Evolutionary conservation across 2,113 vertebrate genomes (phyloP).

Genomic region (Felis chaus): DNA sequence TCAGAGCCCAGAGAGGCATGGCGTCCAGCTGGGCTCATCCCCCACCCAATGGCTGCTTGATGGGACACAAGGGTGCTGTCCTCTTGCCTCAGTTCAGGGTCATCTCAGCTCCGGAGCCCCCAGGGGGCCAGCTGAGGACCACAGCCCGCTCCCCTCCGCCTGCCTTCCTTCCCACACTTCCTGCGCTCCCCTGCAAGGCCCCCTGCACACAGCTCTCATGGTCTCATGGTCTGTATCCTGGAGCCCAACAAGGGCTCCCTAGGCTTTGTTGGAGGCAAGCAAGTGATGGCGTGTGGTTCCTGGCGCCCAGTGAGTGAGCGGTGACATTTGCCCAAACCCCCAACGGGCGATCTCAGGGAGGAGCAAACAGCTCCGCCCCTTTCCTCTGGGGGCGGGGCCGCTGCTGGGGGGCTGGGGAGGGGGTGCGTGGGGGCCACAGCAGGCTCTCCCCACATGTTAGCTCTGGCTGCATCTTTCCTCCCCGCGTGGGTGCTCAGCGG

Average conservation of each 20-base stretch:
- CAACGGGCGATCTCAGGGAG: fast-evolving
- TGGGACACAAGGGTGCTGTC: neutral
- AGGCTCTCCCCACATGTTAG: fast-evolving
- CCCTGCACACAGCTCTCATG: neutral
- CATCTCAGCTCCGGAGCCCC: too few relatives aligned
- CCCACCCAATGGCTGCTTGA: neutral
- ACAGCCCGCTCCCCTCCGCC: neutral
- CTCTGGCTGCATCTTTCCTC: neutral
- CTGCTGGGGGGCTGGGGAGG: neutral
- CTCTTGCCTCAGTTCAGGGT: neutral
- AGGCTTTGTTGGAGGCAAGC: neutral
- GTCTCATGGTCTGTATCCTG: neutral
- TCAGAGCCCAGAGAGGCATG: neutral
- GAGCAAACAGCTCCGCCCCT: fast-evolving
- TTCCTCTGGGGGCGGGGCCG: fast-evolving
- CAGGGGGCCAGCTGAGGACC: neutral
- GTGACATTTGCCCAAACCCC: neutral
- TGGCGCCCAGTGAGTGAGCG: fast-evolving
- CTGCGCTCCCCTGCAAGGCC: fast-evolving
- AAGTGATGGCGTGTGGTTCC: fast-evolving
- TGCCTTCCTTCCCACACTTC: neutral
- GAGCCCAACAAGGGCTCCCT: neutral
- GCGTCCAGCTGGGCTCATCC: neutral
- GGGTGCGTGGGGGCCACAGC: fast-evolving
- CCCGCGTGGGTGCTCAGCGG: neutral